Evolutionary conservation across 2,797 vertebrate species (phyloP), one percentile per base, ranked within the genome.

Genomic region (Melanotaenia boesemani): DNA sequence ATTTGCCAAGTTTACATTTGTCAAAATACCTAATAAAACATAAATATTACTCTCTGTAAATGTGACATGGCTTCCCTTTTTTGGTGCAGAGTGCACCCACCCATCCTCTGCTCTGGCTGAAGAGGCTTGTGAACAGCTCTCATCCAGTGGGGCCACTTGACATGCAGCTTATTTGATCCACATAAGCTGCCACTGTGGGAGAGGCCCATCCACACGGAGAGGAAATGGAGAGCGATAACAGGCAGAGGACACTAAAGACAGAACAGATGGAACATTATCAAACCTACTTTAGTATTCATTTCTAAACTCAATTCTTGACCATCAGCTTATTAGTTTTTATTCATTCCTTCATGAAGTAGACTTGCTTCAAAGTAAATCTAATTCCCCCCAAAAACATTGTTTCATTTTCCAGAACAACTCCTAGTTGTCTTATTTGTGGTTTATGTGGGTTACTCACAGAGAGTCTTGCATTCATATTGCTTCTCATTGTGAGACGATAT

Each of bases 51-150:
- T 69, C 26, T 74, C 1, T 70, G 62, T 56, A 63, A 48, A 61
- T 54, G 50, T 75, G 67, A 76, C 75, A 52, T 11, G 32, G 63
- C 70, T 82, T 80, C 63, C 79, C 77, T 85, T 80, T 85, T 84
- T 84, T 79, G 78, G 81, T 72, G 41, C 56, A 50, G 41, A 63
- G 26, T 24, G n/a, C 34, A 36, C 58, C 70, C 75, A 22, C 58
- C 65, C 74, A 66, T 81, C 64, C 74, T 59, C 78, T 79, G 55
- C 56, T 57, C 39, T 66, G 80, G 61, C 68, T 84, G 70, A 74
- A 85, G 81, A 88, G 84, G 81, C 81, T 56, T 79, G 73, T 78
- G 80, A 91, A 87, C 74, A 70, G 74, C 81, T 80, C 76, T 83
- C 12, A 7, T 59, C 67, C 68, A 32, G 63, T 41, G 54, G 81